Percentiles rank a stretch among this genome's conserved stretches.
phyloP scores from a whole-genome alignment of 2,113 vertebrate genomes.

The Neofelis nebulosa region DNA sequence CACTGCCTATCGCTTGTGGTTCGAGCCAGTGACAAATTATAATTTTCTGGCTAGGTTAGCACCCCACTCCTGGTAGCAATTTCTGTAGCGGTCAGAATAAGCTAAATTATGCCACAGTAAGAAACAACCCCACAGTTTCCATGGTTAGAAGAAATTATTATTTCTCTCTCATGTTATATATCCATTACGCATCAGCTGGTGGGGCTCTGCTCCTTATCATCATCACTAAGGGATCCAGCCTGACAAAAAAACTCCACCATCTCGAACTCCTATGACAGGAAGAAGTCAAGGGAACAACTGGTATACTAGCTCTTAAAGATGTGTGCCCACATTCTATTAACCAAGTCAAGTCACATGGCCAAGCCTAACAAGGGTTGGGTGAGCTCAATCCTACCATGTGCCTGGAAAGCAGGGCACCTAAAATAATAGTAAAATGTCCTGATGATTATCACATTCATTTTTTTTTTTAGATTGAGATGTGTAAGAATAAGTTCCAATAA shows the following conservation, averaged over 20 bases:
- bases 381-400: neutral
- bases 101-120: neutral
- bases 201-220: too few relatives aligned
- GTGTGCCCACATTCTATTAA: neutral
- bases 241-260: neutral
- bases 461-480: neutral
- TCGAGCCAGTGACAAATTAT: neutral
- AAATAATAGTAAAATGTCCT: neutral
- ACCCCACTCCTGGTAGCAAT: neutral
- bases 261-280: neutral
- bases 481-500: neutral
- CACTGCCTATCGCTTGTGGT: neutral
- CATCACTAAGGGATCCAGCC: neutral
- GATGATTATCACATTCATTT: neutral
- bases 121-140: neutral
- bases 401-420: neutral
- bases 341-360: neutral
- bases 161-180: neutral
- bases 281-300: neutral
- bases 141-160: neutral
- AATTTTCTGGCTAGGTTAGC: neutral
- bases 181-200: neutral
- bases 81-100: constrained; percentile 17
- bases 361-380: neutral
- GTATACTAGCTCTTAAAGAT: neutral